Base-by-base conservation (phyloP, 2,797 vertebrate genomes). In the Takifugu rubripes region DNA sequence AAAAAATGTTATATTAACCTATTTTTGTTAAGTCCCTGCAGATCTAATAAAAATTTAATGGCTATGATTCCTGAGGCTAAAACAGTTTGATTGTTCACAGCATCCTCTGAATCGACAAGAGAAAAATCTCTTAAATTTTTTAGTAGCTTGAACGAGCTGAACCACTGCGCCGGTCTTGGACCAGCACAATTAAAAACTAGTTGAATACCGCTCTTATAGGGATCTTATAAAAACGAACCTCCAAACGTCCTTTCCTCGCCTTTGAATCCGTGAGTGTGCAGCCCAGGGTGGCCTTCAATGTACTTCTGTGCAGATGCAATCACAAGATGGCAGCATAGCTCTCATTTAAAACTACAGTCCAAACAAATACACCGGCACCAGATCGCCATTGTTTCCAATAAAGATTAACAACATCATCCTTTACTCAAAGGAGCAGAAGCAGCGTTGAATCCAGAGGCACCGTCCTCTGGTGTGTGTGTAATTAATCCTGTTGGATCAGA, bases 21-120 rank as follows among this genome's bases (percentile, higher is more conserved):
- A 75, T 85, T 87, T 87, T 90, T 87, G 84, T 70, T 88, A 85
- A 84, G 82, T 86, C 78, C 87, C 79, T 87, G 84, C 86, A 87
- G 73, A 86, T 64, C 75, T 85, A 92, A 93, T 92, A 92, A 93
- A 92, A 66, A 88, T 86, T 70, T 74, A 71, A 88, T 78, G 78
- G 84, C 84, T 86, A 84, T 81, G 76, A 81, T 84, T 78, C 69
- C 73, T 82, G 57, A 73, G 81, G 57, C 73, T 17, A 36, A 66
- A 65, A 66, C 31, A 57, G 62, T 65, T n/a, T 82, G 50, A 68
- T 82, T 82, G 12, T 40, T 40, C 36, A 2, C 2, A 40, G 36
- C 36, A 14, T 40, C 36, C 11, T 14, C 36, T 3, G 5, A 40
- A 14, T 40, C 36, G 12, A 40, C 36, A 1, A 40, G 36, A 40